Evolutionary conservation across 2,888 invertebrate genomes (phyloP).

Genomic region (Thumatha senex): DNA sequence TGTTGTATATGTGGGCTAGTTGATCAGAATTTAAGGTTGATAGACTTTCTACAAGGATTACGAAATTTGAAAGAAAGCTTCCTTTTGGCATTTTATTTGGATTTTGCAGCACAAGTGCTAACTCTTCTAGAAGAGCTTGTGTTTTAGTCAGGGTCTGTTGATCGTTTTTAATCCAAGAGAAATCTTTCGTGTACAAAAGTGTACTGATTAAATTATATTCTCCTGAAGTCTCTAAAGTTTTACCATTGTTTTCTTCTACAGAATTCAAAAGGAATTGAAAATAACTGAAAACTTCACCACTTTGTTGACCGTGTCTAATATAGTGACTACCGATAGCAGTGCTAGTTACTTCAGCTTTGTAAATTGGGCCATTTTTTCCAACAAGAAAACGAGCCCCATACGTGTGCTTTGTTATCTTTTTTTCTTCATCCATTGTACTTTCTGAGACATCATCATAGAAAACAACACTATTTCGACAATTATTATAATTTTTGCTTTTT

Average conservation of each 20-base stretch:
- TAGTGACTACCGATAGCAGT: slow-evolving; percentile 85
- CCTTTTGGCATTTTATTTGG: slow-evolving; percentile 80
- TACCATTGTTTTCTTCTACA: slow-evolving; percentile 54
- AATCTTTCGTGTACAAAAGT: slow-evolving; percentile 77
- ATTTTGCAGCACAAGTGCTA: slow-evolving; percentile 83
- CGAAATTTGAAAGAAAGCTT: slow-evolving; percentile 85
- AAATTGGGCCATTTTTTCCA: slow-evolving; percentile 83
- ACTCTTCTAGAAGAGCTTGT: slow-evolving; percentile 76
- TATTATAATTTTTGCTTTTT: slow-evolving; percentile 86
- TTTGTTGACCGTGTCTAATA: slow-evolving; percentile 80
- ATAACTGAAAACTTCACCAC: slow-evolving; percentile 84
- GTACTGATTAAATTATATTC: slow-evolving; percentile 46
- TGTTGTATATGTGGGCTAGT: slow-evolving; percentile 76
- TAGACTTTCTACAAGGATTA: slow-evolving; percentile 80
- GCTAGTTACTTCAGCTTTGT: slow-evolving; percentile 84
- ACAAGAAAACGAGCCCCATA: slow-evolving; percentile 83
- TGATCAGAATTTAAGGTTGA: slow-evolving; percentile 84
- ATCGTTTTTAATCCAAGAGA: slow-evolving; percentile 28
- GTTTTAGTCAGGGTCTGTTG: slow-evolving; percentile 68
- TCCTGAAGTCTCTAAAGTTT: slow-evolving; percentile 63
- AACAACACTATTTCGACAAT: slow-evolving; percentile 83
- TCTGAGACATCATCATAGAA: slow-evolving; percentile 86
- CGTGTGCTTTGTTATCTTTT: slow-evolving; percentile 82
- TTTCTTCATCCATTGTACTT: slow-evolving; percentile 73
- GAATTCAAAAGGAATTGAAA: slow-evolving; percentile 79